A percentile compares a stretch with the other conserved stretches of the same genome.
These are phyloP conservation scores for Chymomyza amoena DNA, from an alignment of 2,888 invertebrate genomes.

Conservation along the genomic window DNA sequence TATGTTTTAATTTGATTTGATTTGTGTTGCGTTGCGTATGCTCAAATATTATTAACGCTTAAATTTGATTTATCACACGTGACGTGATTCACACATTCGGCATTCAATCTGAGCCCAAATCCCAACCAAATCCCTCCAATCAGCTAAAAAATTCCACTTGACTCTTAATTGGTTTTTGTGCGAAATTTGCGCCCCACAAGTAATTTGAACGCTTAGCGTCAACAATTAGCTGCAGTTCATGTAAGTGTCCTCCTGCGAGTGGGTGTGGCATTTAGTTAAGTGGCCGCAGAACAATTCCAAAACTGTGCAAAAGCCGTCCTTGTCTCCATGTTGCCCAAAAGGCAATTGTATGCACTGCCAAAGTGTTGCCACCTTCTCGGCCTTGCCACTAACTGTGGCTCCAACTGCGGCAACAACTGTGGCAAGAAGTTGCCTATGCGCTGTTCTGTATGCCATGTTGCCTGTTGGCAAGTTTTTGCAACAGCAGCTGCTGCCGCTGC, in stretches of 20 bases:
- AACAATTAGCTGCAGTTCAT: constrained; percentile 63
- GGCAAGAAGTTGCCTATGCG: not conserved
- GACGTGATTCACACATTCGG: constrained; percentile 14
- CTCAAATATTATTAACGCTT: constrained; percentile 70
- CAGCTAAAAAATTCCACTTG: constrained; percentile 30
- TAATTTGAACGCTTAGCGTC: constrained; percentile 30
- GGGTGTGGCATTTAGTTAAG: constrained; percentile 28
- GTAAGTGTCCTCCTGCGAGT: not conserved
- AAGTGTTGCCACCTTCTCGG: not conserved
- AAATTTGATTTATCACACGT: constrained; percentile 73
- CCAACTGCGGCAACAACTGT: not conserved
- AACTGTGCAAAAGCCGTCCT: not conserved
- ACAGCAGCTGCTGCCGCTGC: constrained; percentile 20
- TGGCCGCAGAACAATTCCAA: constrained; percentile 20
- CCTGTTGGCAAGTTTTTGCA: not conserved
- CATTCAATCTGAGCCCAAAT: not conserved
- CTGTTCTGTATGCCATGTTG: not conserved
- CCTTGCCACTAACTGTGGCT: not conserved
- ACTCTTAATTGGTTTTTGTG: constrained; percentile 66
- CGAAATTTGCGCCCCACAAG: constrained; percentile 29
- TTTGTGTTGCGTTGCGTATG: constrained; percentile 57
- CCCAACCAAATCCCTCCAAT: not conserved
- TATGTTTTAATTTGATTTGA: constrained; percentile 77
- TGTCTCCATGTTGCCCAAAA: constrained; percentile 8
- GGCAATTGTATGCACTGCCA: constrained; percentile 23